Evolutionary conservation across 2,113 vertebrate species (phyloP).

Genomic region (Eudyptes chrysolophus): DNA sequence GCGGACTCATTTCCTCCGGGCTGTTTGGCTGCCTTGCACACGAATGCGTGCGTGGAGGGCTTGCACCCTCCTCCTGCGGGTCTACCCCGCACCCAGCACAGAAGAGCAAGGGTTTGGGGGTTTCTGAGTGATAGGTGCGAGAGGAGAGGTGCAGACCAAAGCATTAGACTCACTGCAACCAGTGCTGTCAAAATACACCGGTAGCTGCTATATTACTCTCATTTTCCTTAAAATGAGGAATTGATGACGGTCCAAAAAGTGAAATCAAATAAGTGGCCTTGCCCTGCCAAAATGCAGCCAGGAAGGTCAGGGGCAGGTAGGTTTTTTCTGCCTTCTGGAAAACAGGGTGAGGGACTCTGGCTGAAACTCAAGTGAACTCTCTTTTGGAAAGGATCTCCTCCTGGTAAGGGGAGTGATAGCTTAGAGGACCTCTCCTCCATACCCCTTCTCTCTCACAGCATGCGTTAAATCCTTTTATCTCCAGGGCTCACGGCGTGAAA

Average conservation of each 20-base stretch:
- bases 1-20: neutral
- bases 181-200: neutral
- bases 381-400: neutral
- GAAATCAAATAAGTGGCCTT: neutral
- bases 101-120: neutral
- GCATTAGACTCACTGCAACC: neutral
- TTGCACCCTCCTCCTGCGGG: neutral
- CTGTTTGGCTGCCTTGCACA: fast-evolving
- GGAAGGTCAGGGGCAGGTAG: neutral
- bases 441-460: neutral
- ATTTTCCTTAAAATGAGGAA: neutral
- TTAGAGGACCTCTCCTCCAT: neutral
- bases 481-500: fast-evolving
- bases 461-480: neutral
- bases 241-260: neutral
- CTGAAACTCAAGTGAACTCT: neutral
- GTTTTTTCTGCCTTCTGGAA: neutral
- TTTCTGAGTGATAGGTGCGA: fast-evolving
- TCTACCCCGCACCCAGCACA: neutral
- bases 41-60: fast-evolving
- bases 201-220: neutral
- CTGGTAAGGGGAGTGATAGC: neutral
- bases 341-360: neutral
- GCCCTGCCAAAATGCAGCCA: neutral
- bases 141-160: neutral